Evolutionary conservation across 2,797 vertebrate genomes (phyloP), one percentile per base, ranked within the genome.

Genomic region (Moxostoma hubbsi): DNA sequence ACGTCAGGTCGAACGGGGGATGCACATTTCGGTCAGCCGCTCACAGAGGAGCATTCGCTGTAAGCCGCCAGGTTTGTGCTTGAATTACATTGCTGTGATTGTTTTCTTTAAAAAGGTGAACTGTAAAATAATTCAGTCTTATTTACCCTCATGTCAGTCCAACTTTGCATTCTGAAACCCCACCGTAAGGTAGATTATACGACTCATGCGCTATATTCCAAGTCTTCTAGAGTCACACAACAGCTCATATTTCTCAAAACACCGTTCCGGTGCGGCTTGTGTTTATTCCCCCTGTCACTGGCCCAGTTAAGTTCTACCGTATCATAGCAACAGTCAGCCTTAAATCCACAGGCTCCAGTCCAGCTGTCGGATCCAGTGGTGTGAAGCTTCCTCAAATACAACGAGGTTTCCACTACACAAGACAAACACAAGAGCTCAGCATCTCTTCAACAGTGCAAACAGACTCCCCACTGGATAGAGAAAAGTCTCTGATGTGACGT

Each of bases 301-400:
- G 82, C 84, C 81, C 74, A 62, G 61, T 77, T 77, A 70, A 69
- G 82, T 43, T 46, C 63, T 55, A 84, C 81, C 0, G 79, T 88
- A 74, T 79, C 90, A 72, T 76, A 83, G 89, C 86, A 90, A 91
- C 88, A 36, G 83, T 75, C 66, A 70, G 78, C 73, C 74, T 65
- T 89, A 87, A 86, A 90, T 88, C 83, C 77, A 73, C 55, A 70
- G 77, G 73, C 59, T 45, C 12, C 54, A 49, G 77, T 66, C 75
- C 80, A 84, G 70, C 81, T 72, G 81, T 57, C 57, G 9, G 66
- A 76, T 65, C 75, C 77, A 13, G 24, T 53, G 53, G 67, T 83
- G 85, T 78, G 47, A 85, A 82, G 15, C 4, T 74, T 87, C 83
- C 67, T 82, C 80, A 85, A 87, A 89, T 77, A 88, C 82, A 87